Evolutionary conservation across 1,140 invertebrate species (phyloP), one percentile per base, ranked within the genome.

Genomic region (Phthorimaea operculella): DNA sequence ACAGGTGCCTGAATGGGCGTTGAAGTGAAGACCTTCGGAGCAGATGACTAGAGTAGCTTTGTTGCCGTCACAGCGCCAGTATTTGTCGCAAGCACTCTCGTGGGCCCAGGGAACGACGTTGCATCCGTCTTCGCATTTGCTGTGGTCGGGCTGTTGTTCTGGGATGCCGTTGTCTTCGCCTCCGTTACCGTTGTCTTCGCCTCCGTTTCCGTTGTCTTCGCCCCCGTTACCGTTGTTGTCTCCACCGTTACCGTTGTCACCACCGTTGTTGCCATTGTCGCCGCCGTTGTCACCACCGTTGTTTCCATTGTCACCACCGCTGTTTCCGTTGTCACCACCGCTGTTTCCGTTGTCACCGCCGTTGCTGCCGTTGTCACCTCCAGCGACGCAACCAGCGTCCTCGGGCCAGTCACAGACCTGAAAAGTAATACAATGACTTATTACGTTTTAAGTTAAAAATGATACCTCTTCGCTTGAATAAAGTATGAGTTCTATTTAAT

Each of bases 1-100:
- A 39, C 66, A 68, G 10, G 59, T 62, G 14, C 52, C 11, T 3
- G 55, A 58, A 0, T 58, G 42, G 0, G 17, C 49, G 57, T 89
- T 89, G 74, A 89, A 90, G 50, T 89, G 79, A 10, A 89, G 65
- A 14, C 80, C 84, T 44, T 67, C 57, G 7, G 88, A 83, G 58
- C 89, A 90, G 3, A 62, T 45, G 60, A 81, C 80, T 10, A 82
- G 55, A 39, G 81, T 68, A 1, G 83, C 66, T 11, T 58, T 65
- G 6, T 76, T 79, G 12, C 67, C 70, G n/a, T 81, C 63, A 58
- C 90, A 90, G 0, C 79, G 68, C 66, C 87, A 90, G 69, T 86
- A 90, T 52, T 71, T 81, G 1, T 65, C 66, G 60, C 89, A 90
- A 57, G 87, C 81, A 1, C 63, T 60, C 3, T 82, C 75, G 57